Conservation (phyloP, 2,113 vertebrate genomes). For the Charadrius vociferus region DNA sequence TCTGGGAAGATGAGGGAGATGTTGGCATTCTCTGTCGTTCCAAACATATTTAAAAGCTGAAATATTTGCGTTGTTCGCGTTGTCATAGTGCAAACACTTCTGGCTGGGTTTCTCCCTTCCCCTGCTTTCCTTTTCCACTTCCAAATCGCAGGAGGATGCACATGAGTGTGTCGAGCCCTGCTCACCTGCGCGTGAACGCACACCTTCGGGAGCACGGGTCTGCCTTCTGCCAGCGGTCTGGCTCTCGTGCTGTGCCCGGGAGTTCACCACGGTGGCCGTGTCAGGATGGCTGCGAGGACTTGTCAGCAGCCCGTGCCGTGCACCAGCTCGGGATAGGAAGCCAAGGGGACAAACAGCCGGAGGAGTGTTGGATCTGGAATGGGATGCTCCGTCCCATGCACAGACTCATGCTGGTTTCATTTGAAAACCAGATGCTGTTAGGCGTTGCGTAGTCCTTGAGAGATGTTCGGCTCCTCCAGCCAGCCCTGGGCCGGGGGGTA, state of each 20-base stretch:
- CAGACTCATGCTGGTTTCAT: background rate
- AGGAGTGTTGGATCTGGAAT: background rate
- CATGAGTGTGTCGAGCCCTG: background rate
- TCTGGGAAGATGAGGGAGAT: conserved; percentile 58
- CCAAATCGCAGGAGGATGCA: background rate
- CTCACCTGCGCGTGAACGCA: rapidly evolving
- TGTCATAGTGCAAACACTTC: conserved; percentile 38
- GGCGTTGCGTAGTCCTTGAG: rapidly evolving
- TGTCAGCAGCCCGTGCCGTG: background rate
- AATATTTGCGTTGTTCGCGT: conserved; percentile 49
- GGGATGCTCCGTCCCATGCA: rapidly evolving
- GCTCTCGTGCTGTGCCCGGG: background rate
- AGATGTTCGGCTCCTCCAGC: background rate
- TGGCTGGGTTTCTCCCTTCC: background rate
- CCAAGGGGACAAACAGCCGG: background rate
- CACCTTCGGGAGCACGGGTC: rapidly evolving
- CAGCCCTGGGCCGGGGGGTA: background rate
- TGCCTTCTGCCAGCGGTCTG: background rate
- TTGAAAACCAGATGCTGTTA: background rate
- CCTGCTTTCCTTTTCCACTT: background rate
- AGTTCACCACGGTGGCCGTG: rapidly evolving
- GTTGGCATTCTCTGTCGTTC: conserved; percentile 53
- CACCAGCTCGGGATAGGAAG: background rate
- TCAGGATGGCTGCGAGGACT: background rate
- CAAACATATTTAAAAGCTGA: conserved; percentile 57